Evolutionary conservation across 1,140 invertebrate species (phyloP), one percentile per base, ranked within the genome.

Genomic region (Arctopsyche grandis): DNA sequence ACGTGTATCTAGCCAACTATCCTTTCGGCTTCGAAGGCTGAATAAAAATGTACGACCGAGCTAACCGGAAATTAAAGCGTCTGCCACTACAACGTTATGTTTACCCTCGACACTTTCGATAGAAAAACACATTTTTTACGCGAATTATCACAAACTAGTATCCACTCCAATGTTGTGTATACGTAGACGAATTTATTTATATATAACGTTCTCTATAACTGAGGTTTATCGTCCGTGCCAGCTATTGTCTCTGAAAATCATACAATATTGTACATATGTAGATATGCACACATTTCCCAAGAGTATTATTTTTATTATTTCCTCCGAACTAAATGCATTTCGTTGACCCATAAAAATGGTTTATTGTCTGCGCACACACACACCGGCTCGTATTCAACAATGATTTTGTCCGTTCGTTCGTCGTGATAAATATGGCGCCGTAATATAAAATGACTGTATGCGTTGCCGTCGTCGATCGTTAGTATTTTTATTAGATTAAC

Each of bases 1-100:
- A 66, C 63, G 63, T 66, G 63, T 66, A 66, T 66, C 63, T 26
- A 24, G 24, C 16, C 19, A 7, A 7, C 29, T 38, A 38, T 38
- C 29, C 29, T 52, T 52, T 52, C 16, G 48, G 48, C 21, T 66
- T 66, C 63, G 63, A 66, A 26, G 24, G 4, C 63, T 21, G 77
- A 73, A 78, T 78, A 78, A 78, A 78, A 78, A 73, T 78, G 77
- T 78, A 77, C 22, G 75, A 66, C 60, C 75, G 44, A 60, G 38
- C 46, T n/a, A 29, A 16, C 77, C 77, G 77, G 77, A 78, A 78
- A 78, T 78, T 78, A 78, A 78, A 78, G 56, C 52, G 14, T 0
- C 69, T 56, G 46, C 46, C 77, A 24, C 26, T 44, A 63, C 56
- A 60, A 12, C 52, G 24, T 74, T 48, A 48, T 74, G 71, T 74